Evolutionary conservation across 2,888 invertebrate species (phyloP).

Genomic region (Apoda limacodes): DNA sequence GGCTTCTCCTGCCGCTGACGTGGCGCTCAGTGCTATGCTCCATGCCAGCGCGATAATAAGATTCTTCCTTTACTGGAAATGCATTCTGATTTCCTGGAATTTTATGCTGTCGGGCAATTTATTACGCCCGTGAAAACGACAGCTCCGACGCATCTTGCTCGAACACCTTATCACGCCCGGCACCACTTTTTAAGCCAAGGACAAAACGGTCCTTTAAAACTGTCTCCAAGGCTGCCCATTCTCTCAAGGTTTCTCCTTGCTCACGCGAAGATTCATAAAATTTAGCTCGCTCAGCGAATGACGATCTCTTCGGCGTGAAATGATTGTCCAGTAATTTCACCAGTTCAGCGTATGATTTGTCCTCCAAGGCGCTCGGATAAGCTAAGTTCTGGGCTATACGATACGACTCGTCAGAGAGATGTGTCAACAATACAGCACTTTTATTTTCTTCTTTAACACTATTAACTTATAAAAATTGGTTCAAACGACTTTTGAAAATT

Average conservation of each 20-base stretch:
- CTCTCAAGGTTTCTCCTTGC: slow-evolving; percentile 14
- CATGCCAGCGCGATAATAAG: no score
- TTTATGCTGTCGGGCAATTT: slow-evolving; percentile 12
- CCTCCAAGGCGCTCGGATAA: slow-evolving; percentile 10
- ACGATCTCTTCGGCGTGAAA: slow-evolving; percentile 17
- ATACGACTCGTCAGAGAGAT: slow-evolving; percentile 17
- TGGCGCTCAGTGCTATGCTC: not conserved
- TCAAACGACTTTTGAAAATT: no score
- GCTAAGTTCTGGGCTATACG: slow-evolving; percentile 11
- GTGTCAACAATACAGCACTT: slow-evolving; percentile 12
- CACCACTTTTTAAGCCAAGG: slow-evolving; percentile 14
- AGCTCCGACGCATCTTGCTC: slow-evolving; percentile 11
- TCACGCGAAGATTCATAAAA: slow-evolving; percentile 17
- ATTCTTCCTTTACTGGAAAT: no score
- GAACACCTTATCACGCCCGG: slow-evolving; percentile 12
- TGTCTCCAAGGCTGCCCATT: slow-evolving; percentile 16
- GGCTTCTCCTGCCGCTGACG: slow-evolving; percentile 5
- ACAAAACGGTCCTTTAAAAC: slow-evolving; percentile 14
- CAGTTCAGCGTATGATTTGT: slow-evolving; percentile 4
- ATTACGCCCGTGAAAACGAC: slow-evolving; percentile 11
- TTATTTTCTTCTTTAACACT: slow-evolving; percentile 10
- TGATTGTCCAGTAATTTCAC: slow-evolving; percentile 10
- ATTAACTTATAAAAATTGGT: no score
- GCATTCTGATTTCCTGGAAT: no score
- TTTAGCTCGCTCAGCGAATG: slow-evolving; percentile 17